Evolutionary conservation across 1,140 invertebrate genomes (phyloP).

Genomic region (Hetaerina americana): DNA sequence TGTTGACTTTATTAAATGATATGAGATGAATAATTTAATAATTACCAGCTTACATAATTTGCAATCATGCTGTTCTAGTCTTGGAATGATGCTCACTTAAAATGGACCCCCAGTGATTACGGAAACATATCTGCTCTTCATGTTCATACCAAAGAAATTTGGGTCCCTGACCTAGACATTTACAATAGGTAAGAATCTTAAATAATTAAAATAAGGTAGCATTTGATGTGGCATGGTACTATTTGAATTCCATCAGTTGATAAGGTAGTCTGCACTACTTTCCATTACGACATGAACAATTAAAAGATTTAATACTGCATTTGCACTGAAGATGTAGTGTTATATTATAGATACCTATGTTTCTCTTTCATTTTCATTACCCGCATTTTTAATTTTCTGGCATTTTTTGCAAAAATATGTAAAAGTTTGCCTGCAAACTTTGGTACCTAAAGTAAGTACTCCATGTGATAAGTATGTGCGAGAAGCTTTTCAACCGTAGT

Average conservation of each 20-base stretch:
- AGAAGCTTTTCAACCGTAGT: neutral
- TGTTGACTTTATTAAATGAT: neutral
- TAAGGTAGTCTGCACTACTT: neutral
- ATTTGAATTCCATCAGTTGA: neutral
- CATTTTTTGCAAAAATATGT: neutral
- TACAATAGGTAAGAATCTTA: slow-evolving; percentile 31
- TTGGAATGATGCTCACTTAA: slow-evolving; percentile 33
- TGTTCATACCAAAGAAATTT: slow-evolving; percentile 28
- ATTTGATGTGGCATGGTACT: too few species aligned
- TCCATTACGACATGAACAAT: neutral
- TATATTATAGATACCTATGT: neutral
- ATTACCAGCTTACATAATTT: neutral
- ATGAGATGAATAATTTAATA: neutral
- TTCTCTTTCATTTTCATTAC: neutral
- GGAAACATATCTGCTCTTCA: slow-evolving; percentile 26
- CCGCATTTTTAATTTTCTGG: neutral
- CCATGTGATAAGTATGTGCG: neutral
- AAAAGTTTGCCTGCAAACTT: neutral
- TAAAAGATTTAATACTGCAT: neutral
- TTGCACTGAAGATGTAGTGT: neutral
- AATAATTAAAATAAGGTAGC: too few species aligned
- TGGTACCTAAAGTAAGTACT: neutral
- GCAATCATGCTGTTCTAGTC: slow-evolving; percentile 19
- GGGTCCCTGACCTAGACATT: slow-evolving; percentile 33
- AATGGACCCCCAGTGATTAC: slow-evolving; percentile 32